phyloP scores from a whole-genome alignment of 2,113 vertebrate species.

The Oxyruncus cristatus region DNA sequence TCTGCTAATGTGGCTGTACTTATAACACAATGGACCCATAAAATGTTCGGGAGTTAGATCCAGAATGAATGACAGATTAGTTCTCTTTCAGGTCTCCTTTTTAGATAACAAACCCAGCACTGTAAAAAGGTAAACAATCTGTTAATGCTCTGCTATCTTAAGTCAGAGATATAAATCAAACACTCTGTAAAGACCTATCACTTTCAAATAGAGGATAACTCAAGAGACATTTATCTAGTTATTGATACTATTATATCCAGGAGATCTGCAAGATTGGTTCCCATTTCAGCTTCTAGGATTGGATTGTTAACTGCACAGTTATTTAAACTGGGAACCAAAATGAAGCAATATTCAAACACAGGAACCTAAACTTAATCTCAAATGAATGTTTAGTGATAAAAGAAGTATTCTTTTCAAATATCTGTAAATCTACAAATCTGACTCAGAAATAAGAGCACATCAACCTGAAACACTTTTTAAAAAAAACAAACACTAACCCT shows the following conservation, averaged over 20 bases:
- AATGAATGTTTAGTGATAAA: not conserved
- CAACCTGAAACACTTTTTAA: not conserved
- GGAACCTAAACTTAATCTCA: not conserved
- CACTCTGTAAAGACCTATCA: not conserved
- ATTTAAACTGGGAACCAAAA: not conserved
- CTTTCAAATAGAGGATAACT: not conserved
- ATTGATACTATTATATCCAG: not conserved
- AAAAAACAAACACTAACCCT: not conserved
- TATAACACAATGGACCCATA: not conserved
- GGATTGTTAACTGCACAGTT: not conserved
- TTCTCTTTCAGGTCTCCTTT: not conserved
- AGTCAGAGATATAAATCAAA: not conserved
- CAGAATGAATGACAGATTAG: not conserved
- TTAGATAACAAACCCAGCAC: not conserved
- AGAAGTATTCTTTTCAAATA: not conserved
- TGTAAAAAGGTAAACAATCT: not conserved
- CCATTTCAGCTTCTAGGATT: not conserved
- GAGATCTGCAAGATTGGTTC: not conserved
- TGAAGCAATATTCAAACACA: not conserved
- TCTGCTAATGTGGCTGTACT: not conserved
- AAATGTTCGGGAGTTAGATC: not conserved
- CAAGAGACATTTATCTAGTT: not conserved
- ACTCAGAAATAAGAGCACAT: not conserved
- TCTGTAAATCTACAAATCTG: not conserved
- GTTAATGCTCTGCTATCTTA: not conserved